Conservation (phyloP, 2,113 vertebrate genomes). For the Oreamnos americanus region DNA sequence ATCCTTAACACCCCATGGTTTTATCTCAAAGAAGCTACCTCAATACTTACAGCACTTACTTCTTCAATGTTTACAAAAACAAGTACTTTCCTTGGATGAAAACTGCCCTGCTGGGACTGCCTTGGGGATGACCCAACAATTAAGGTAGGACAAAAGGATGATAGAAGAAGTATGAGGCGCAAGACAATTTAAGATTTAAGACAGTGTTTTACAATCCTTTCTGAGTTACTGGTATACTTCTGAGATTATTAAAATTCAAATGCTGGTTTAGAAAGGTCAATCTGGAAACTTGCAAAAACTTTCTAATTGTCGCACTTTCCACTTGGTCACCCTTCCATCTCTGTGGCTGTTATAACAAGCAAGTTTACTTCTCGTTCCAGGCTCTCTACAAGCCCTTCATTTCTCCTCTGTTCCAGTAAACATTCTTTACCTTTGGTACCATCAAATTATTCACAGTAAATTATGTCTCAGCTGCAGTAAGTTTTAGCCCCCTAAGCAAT, state of each 20-base stretch:
- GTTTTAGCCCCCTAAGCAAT: neutral
- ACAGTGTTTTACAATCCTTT: neutral
- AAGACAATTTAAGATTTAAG: slow-evolving; percentile 9
- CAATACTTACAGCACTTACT: slow-evolving; percentile 52
- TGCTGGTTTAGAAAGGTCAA: neutral
- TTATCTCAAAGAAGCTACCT: slow-evolving; percentile 61
- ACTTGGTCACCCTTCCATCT: neutral
- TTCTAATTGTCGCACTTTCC: slow-evolving; percentile 3
- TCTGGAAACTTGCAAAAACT: slow-evolving; percentile 1
- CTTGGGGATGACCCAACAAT: neutral
- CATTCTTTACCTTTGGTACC: neutral
- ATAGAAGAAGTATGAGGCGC: neutral
- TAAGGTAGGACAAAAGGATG: neutral
- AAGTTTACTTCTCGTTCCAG: neutral
- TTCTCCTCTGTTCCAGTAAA: neutral
- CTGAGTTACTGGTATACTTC: neutral
- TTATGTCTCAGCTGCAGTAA: neutral
- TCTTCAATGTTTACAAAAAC: slow-evolving; percentile 46
- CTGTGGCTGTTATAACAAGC: neutral
- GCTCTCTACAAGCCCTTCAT: neutral
- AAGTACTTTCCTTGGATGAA: neutral
- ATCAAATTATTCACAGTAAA: neutral
- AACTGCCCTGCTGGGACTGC: neutral
- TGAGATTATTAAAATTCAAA: slow-evolving; percentile 29
- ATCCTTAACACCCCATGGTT: slow-evolving; percentile 8